phyloP scores from a whole-genome alignment of 2,113 vertebrate genomes.

The Psilopogon haemacephalus region DNA sequence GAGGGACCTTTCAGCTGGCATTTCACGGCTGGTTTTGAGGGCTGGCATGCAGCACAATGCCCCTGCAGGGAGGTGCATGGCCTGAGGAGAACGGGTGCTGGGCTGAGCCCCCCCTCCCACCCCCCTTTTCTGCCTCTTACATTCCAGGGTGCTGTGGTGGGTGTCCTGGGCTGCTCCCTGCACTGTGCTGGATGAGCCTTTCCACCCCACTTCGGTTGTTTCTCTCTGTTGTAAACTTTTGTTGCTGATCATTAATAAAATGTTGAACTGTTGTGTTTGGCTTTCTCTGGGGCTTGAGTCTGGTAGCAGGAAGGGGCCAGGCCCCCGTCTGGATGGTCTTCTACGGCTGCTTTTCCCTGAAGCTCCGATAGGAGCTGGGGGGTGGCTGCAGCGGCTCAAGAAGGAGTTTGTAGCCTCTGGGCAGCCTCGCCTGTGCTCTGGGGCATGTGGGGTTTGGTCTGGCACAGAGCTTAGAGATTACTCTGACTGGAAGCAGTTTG shows the following conservation, averaged over 20 bases:
- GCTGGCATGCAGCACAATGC: rapidly evolving
- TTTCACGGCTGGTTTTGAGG: background rate
- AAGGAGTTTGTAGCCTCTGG: rapidly evolving
- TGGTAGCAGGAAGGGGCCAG: background rate
- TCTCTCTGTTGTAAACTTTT: constrained; percentile 31
- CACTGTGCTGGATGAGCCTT: background rate
- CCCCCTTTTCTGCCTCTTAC: background rate
- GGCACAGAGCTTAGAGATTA: rapidly evolving
- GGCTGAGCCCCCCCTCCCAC: background rate
- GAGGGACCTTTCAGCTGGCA: background rate
- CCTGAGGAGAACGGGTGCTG: background rate
- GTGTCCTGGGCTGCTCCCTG: background rate
- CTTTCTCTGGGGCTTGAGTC: background rate
- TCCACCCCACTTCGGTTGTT: background rate
- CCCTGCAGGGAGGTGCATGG: background rate
- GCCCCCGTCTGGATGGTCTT: no score
- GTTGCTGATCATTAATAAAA: constrained; percentile 65
- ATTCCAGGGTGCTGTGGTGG: background rate
- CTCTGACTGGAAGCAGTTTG: background rate
- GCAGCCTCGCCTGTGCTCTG: background rate
- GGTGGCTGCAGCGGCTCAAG: rapidly evolving
- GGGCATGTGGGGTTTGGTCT: background rate
- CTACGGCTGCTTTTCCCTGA: background rate
- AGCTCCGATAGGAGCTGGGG: background rate
- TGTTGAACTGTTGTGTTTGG: background rate